A percentile compares a stretch with the other conserved stretches of the same genome.
phyloP scores from a whole-genome alignment of 2,797 vertebrate species.

The Amphiprion clarkii region DNA sequence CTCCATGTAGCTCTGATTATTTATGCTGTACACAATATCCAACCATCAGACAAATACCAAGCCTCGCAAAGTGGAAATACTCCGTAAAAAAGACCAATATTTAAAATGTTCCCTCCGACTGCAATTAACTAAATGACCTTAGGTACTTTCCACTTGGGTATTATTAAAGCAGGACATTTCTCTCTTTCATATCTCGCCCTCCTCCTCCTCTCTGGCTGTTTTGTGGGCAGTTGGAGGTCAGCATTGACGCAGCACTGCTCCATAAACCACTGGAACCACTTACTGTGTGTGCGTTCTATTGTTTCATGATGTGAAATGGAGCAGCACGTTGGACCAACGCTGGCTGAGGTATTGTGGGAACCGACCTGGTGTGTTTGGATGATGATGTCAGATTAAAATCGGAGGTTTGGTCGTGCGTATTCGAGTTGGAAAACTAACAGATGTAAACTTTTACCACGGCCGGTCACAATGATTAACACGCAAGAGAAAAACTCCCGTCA shows the following conservation, averaged over 20 bases:
- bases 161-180: slow-evolving; percentile 28
- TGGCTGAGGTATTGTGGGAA: slow-evolving; percentile 60
- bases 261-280: slow-evolving; percentile 68
- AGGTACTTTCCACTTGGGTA: slow-evolving; percentile 54
- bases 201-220: slow-evolving; percentile 25
- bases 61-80: slow-evolving; percentile 17
- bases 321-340: slow-evolving; percentile 59
- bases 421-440: slow-evolving; percentile 27
- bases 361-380: slow-evolving; percentile 44
- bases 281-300: slow-evolving; percentile 57
- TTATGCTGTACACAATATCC: not conserved
- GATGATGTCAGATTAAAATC: slow-evolving; percentile 54
- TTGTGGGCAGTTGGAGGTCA: slow-evolving; percentile 72
- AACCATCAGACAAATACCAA: not conserved
- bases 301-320: slow-evolving; percentile 72
- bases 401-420: slow-evolving; percentile 3
- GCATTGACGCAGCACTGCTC: slow-evolving; percentile 70
- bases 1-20: not conserved
- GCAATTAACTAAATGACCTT: slow-evolving; percentile 50
- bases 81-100: slow-evolving; percentile 18
- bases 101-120: slow-evolving; percentile 22
- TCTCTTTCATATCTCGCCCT: slow-evolving; percentile 5
- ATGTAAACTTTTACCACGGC: not conserved
- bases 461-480: slow-evolving; percentile 9
- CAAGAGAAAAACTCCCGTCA: slow-evolving; percentile 8